These are phyloP conservation scores for Nixonia krombeini DNA, from an alignment of 1,140 invertebrate genomes.

Conservation along the genomic window DNA sequence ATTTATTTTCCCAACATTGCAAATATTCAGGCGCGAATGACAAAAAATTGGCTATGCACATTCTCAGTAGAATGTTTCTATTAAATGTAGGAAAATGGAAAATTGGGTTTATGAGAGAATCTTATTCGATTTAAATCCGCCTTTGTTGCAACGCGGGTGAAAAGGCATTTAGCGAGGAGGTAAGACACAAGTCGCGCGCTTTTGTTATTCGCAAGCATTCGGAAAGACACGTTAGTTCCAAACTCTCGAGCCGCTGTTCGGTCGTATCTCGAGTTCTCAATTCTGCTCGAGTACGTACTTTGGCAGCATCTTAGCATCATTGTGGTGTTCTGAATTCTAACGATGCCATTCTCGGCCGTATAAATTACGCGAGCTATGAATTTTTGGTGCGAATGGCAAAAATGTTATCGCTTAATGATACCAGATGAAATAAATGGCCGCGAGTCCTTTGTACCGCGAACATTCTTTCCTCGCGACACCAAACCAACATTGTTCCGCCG, in stretches of 20 bases:
- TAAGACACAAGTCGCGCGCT: constrained; percentile 28
- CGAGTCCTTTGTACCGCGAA: no score
- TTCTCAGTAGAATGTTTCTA: no score
- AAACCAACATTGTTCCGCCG: no score
- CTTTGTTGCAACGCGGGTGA: constrained; percentile 23
- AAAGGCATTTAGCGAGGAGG: constrained; percentile 27
- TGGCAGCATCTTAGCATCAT: constrained; percentile 26
- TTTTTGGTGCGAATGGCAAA: not conserved
- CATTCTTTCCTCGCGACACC: no score
- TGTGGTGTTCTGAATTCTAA: constrained; percentile 17
- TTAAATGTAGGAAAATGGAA: no score
- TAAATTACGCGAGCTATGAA: constrained; percentile 10
- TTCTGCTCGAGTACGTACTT: constrained; percentile 30
- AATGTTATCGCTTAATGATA: no score
- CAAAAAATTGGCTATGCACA: no score
- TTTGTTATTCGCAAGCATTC: constrained; percentile 17
- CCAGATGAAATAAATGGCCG: no score
- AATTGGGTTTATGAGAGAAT: no score
- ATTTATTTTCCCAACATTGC: no score
- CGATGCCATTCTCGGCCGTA: constrained; percentile 14
- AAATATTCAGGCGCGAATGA: no score
- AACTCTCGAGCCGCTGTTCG: constrained; percentile 37
- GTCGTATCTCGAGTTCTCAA: constrained; percentile 39
- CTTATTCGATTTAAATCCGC: no score
- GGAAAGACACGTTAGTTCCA: constrained; percentile 34